Conservation (phyloP, 2,888 invertebrate genomes). For the Amphipyra berbera region DNA sequence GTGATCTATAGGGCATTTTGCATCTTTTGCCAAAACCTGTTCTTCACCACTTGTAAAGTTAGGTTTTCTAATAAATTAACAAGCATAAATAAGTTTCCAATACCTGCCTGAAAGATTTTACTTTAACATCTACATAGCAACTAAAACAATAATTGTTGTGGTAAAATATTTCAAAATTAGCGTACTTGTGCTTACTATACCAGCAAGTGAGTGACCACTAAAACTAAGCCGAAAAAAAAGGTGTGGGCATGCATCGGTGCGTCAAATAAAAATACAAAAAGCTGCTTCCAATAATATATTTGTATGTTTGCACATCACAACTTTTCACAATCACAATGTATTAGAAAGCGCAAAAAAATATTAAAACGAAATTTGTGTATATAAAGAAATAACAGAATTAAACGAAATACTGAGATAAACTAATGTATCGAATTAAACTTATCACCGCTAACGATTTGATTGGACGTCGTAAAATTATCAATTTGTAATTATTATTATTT, state of each 20-base stretch:
- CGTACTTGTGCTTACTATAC: too few relatives aligned
- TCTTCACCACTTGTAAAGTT: too few relatives aligned
- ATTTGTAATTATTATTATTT: not conserved
- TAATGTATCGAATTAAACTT: conserved; percentile 1
- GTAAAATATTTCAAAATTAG: too few relatives aligned
- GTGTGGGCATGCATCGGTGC: conserved; percentile 59
- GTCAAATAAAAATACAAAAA: conserved; percentile 81
- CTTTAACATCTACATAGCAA: too few relatives aligned
- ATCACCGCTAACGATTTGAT: conserved; percentile 14
- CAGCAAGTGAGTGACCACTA: not conserved
- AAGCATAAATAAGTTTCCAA: too few relatives aligned
- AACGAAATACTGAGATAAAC: conserved; percentile 21
- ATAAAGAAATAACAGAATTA: conserved; percentile 25
- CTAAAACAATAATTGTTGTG: too few relatives aligned
- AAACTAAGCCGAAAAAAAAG: conserved; percentile 32
- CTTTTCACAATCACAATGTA: conserved; percentile 51
- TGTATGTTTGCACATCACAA: conserved; percentile 69
- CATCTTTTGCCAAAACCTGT: too few relatives aligned
- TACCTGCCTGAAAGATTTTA: too few relatives aligned
- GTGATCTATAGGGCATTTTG: too few relatives aligned
- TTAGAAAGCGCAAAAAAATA: conserved; percentile 65
- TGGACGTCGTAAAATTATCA: not conserved
- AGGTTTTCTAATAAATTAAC: too few relatives aligned
- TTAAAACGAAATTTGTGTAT: conserved; percentile 29
- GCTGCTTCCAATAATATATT: conserved; percentile 84